A percentile compares a stretch with the other conserved stretches of the same genome.
These are phyloP conservation scores for Drosophila sechellia DNA, from an alignment of 1,140 invertebrate species.

Conservation along the genomic window DNA sequence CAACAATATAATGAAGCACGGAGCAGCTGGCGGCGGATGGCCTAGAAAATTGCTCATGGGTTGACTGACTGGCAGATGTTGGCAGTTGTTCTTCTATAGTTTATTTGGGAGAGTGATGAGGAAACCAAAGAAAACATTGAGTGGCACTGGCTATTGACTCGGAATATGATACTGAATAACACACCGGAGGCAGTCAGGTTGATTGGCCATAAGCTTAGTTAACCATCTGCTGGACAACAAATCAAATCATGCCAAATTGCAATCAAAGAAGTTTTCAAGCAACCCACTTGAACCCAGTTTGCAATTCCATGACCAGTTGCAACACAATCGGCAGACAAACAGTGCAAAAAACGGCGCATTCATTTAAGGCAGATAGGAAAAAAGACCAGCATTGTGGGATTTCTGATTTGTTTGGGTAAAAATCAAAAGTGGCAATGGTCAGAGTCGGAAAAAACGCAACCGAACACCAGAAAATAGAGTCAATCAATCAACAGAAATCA, in stretches of 20 bases:
- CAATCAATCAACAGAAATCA: slow-evolving; percentile 70
- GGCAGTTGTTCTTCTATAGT: slow-evolving; percentile 13
- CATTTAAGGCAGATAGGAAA: slow-evolving; percentile 40
- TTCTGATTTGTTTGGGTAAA: slow-evolving; percentile 62
- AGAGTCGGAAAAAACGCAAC: slow-evolving; percentile 9
- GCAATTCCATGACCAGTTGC: slow-evolving; percentile 66
- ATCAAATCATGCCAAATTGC: slow-evolving; percentile 40
- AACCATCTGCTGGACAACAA: slow-evolving; percentile 21
- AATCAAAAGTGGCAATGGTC: slow-evolving; percentile 58
- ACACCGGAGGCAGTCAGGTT: slow-evolving; percentile 8
- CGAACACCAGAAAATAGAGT: background rate
- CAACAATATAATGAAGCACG: slow-evolving; percentile 7
- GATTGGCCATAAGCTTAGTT: slow-evolving; percentile 23
- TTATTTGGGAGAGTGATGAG: slow-evolving; percentile 4
- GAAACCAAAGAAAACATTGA: background rate
- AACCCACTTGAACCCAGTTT: slow-evolving; percentile 63
- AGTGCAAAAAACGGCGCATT: slow-evolving; percentile 47
- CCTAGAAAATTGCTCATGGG: slow-evolving; percentile 9
- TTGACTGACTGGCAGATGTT: slow-evolving; percentile 24
- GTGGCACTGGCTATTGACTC: slow-evolving; percentile 19
- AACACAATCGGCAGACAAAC: slow-evolving; percentile 30
- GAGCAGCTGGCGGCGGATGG: slow-evolving; percentile 33
- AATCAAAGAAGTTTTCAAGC: slow-evolving; percentile 53
- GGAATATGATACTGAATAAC: background rate
- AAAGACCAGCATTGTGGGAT: slow-evolving; percentile 23